Evolutionary conservation across 1,140 invertebrate genomes (phyloP), one percentile per base, ranked within the genome.

Genomic region (Pomphorhynchus laevis): DNA sequence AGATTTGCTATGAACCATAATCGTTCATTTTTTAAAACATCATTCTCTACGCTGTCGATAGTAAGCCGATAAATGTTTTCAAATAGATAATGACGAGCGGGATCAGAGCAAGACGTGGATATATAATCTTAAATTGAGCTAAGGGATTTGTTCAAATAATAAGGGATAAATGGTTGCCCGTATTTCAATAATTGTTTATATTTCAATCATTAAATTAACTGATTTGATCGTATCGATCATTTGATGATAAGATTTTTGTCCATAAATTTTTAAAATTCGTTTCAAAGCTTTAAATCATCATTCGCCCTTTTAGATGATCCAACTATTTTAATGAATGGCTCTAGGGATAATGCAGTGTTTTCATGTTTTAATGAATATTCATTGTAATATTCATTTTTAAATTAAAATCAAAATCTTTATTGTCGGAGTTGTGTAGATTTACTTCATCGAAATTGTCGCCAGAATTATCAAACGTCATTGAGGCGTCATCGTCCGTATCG

Each of bases 241-340:
- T 59, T 86, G 74, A 46, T 72, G 68, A 54, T 75, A 86, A 59
- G 89, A 79, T 34, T 66, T 65, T 74, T 86, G 57, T 67, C 77
- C 80, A 57, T 95, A 98, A 58, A 98, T 93, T 65, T 98, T 98
- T 33, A 98, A 91, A 84, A 98, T 98, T 58, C 98, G 89, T 57
- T 98, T 98, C 1, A 98, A 63, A n/a, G 89, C 86, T 64, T 93
- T 95, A 52, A 98, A 98, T 0, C 89, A 89, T 86, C 86, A 98
- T 66, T 98, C 89, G 34, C 86, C 86, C 61, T 95, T 95, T 47
- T 93, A 34, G 73, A 73, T 62, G 91, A 58, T 35, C 41, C 23
- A 33, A 38, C 41, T 34, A 66, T 63, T 57, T 80, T 84, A 53
- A 91, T 77, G 61, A 95, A 95, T 49, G 77, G 84, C 45, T 71